Evolutionary conservation across 2,113 vertebrate genomes (phyloP).

Genomic region (Isurus oxyrinchus): DNA sequence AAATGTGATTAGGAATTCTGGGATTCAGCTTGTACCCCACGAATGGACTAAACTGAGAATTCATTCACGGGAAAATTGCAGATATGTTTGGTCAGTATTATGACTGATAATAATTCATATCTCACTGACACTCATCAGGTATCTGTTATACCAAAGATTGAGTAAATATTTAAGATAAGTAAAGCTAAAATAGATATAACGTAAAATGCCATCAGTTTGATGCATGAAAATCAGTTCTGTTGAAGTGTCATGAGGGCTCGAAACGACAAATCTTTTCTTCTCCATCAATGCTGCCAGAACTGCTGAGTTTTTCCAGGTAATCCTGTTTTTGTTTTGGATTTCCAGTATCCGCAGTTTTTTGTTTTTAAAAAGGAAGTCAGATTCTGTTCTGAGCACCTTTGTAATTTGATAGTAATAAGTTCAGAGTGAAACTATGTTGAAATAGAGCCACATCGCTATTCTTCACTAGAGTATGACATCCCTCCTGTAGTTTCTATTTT

Average conservation of each 20-base stretch:
- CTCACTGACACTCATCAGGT: neutral
- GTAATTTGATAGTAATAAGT: neutral
- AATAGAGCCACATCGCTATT: neutral
- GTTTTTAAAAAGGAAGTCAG: neutral
- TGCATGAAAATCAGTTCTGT: no score
- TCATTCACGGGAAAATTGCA: neutral
- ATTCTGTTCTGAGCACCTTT: neutral
- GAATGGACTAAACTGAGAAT: neutral
- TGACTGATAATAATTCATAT: neutral
- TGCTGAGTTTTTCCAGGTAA: no score
- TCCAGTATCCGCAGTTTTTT: no score
- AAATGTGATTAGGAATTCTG: neutral
- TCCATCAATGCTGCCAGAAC: no score
- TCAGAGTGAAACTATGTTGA: no score
- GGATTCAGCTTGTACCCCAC: neutral
- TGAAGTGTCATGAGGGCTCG: no score
- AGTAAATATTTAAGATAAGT: neutral
- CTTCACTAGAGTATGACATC: neutral
- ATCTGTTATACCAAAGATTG: neutral
- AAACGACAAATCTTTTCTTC: no score
- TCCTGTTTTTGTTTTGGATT: no score
- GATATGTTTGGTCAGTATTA: neutral
- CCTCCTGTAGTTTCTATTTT: slow-evolving; percentile 9
- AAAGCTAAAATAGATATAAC: neutral
- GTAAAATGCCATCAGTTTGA: neutral